These are phyloP conservation scores for Falcunculus frontatus DNA, from an alignment of 2,113 vertebrate species.

Conservation along the genomic window DNA sequence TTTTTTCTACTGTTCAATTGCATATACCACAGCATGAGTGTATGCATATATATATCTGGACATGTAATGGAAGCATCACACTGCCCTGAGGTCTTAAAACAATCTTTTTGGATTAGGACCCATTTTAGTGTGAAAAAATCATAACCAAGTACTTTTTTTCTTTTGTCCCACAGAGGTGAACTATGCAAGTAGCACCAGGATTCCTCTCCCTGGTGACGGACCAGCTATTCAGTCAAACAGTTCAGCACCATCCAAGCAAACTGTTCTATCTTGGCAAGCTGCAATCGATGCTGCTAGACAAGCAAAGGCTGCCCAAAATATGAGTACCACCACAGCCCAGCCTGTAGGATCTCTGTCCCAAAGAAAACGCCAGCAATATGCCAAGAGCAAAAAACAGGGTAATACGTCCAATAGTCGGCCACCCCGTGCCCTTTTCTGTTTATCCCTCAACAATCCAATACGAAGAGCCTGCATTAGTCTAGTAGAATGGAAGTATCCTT, in stretches of 20 bases:
- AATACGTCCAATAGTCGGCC: constrained; percentile 92
- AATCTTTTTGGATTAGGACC: background rate
- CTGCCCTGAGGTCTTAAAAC: background rate
- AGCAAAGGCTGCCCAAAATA: constrained; percentile 91
- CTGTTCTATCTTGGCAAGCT: constrained; percentile 91
- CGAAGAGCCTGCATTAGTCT: constrained; percentile 99
- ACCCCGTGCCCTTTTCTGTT: constrained; percentile 94
- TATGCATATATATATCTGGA: background rate
- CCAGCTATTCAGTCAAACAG: constrained; percentile 86
- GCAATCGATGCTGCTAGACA: constrained; percentile 95
- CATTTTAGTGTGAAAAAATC: background rate
- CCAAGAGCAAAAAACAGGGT: constrained; percentile 99
- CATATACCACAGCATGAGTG: background rate
- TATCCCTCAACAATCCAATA: constrained; percentile 97
- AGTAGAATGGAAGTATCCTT: constrained; percentile 99
- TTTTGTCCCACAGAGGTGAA: constrained; percentile 83
- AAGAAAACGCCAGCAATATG: constrained; percentile 98
- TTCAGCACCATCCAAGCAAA: constrained; percentile 81
- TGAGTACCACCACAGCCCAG: constrained; percentile 89
- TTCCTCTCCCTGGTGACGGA: constrained; percentile 89
- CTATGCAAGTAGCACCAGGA: constrained; percentile 95
- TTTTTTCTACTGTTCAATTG: background rate
- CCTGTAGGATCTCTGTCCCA: constrained; percentile 94
- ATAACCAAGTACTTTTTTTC: background rate
- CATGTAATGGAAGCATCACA: background rate